phyloP scores from a whole-genome alignment of 1,140 invertebrate species.

The Amphibalanus amphitrite region DNA sequence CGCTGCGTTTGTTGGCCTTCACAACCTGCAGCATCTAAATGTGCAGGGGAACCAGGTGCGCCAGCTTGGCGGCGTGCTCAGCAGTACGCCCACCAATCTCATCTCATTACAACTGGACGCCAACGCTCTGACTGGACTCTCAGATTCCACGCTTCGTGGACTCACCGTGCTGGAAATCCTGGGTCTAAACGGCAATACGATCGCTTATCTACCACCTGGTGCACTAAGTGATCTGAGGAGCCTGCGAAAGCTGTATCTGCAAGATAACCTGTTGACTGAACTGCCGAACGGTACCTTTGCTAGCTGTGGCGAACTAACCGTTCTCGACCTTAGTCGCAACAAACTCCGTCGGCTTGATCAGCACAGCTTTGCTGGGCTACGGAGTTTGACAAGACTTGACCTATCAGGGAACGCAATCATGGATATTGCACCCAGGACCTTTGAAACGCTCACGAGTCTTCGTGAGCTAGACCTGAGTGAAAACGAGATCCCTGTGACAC shows the following conservation, averaged over 20 bases:
- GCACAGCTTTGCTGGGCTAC: slow-evolving; percentile 16
- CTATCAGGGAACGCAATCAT: slow-evolving; percentile 36
- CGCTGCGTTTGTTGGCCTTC: slow-evolving; percentile 60
- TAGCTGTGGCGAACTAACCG: slow-evolving; percentile 13
- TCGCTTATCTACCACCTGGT: slow-evolving; percentile 11
- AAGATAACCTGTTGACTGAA: slow-evolving; percentile 15
- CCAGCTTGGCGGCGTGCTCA: slow-evolving; percentile 61
- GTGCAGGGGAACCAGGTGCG: slow-evolving; percentile 61
- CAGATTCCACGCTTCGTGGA: slow-evolving; percentile 55
- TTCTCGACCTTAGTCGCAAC: slow-evolving; percentile 17
- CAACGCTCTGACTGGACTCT: slow-evolving; percentile 56
- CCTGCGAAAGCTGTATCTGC: slow-evolving; percentile 16
- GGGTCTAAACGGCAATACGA: slow-evolving; percentile 64
- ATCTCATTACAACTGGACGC: slow-evolving; percentile 69
- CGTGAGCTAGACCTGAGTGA: slow-evolving; percentile 41
- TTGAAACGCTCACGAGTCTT: slow-evolving; percentile 19
- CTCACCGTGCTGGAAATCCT: slow-evolving; percentile 65
- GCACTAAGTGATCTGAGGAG: slow-evolving; percentile 16
- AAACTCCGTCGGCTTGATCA: slow-evolving; percentile 16
- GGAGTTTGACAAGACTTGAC: slow-evolving; percentile 13
- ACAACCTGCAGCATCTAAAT: slow-evolving; percentile 71
- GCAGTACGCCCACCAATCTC: slow-evolving; percentile 40
- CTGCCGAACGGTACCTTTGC: slow-evolving; percentile 17
- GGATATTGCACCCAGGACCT: slow-evolving; percentile 31
- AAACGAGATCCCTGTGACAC: slow-evolving; percentile 29